phyloP scores from a whole-genome alignment of 2,113 vertebrate species.

The Centropus bengalensis region DNA sequence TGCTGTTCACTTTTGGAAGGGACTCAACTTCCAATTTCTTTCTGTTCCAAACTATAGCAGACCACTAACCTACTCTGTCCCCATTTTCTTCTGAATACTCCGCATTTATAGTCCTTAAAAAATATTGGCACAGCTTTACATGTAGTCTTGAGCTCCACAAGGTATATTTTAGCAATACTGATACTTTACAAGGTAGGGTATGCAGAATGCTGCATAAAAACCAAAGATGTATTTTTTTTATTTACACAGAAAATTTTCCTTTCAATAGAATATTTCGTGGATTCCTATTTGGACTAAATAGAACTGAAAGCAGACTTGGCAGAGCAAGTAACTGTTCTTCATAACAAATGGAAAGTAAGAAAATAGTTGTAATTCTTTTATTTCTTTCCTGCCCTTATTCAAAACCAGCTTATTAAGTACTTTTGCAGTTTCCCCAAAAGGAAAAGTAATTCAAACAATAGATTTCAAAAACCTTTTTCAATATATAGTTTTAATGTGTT shows the following conservation, averaged over 20 bases:
- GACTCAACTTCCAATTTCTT: not conserved
- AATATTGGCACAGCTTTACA: not conserved
- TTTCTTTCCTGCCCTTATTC: slow-evolving; percentile 28
- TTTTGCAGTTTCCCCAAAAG: slow-evolving; percentile 21
- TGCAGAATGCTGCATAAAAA: not conserved
- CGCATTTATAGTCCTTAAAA: not conserved
- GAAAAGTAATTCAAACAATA: not conserved
- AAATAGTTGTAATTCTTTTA: slow-evolving; percentile 40
- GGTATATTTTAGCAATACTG: not conserved
- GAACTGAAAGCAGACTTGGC: slow-evolving; percentile 18
- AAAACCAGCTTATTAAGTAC: slow-evolving; percentile 11
- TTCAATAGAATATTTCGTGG: not conserved
- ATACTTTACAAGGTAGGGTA: not conserved
- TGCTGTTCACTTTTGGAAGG: not conserved
- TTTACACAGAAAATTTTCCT: not conserved
- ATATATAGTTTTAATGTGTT: not conserved
- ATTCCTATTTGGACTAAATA: not conserved
- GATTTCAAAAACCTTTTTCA: slow-evolving; percentile 3
- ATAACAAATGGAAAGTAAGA: slow-evolving; percentile 36
- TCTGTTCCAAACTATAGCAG: not conserved
- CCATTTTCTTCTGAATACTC: not conserved
- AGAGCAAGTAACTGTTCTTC: not conserved
- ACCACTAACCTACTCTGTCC: not conserved
- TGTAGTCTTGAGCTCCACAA: not conserved
- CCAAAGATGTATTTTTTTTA: not conserved